These are phyloP conservation scores for Trichonephila clavipes DNA, from an alignment of 1,140 invertebrate genomes.

Conservation along the genomic window DNA sequence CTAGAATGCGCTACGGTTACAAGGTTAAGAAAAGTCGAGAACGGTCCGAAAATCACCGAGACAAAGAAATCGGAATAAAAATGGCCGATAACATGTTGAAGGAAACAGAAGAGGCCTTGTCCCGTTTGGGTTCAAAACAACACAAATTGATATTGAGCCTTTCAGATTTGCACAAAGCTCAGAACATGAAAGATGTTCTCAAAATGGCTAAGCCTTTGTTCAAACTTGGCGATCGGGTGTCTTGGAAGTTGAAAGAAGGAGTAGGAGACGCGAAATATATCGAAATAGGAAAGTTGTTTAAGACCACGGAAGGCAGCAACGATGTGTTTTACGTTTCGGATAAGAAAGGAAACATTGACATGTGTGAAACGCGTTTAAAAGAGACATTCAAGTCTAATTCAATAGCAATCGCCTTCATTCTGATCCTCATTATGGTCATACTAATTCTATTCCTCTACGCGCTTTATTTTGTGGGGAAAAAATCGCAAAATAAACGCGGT, in stretches of 20 bases:
- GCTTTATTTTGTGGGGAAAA: background rate
- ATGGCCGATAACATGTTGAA: background rate
- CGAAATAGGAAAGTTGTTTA: background rate
- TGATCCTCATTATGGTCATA: background rate
- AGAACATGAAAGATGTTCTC: background rate
- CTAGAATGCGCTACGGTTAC: no score
- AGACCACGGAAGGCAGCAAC: background rate
- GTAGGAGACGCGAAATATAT: background rate
- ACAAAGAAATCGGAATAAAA: background rate
- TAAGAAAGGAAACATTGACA: background rate
- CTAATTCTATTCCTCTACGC: background rate
- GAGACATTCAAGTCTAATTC: background rate
- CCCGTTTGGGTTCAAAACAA: background rate
- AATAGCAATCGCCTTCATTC: background rate
- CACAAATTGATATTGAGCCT: background rate
- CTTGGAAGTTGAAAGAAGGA: background rate
- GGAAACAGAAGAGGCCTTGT: background rate
- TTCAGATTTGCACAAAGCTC: background rate
- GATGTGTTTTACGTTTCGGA: background rate
- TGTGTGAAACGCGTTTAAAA: background rate
- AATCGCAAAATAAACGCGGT: background rate
- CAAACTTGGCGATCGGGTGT: background rate
- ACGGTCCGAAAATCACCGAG: no score
- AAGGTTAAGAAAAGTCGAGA: no score
- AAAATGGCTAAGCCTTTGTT: background rate